phyloP scores from a whole-genome alignment of 2,888 invertebrate species.

The Macroteleia sp. region DNA sequence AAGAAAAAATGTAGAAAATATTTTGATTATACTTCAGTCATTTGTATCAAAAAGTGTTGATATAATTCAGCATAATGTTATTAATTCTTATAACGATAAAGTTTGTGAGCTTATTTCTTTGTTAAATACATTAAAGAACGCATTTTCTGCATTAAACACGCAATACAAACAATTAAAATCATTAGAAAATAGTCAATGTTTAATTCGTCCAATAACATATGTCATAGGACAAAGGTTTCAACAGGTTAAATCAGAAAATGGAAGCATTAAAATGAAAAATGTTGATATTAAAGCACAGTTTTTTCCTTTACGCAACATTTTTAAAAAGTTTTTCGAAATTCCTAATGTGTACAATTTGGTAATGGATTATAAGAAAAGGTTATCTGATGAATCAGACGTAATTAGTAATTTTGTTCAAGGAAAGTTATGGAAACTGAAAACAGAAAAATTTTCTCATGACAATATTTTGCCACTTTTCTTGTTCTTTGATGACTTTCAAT shows the following conservation, averaged over 20 bases:
- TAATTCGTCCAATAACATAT: background rate
- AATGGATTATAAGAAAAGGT: background rate
- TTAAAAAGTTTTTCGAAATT: constrained; percentile 41
- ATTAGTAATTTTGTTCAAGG: background rate
- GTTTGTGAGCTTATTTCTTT: background rate
- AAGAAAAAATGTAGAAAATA: constrained; percentile 10
- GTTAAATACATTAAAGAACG: background rate
- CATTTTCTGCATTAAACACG: background rate
- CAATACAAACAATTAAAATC: background rate
- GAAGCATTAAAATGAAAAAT: background rate
- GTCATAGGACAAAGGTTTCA: background rate
- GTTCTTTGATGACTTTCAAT: background rate
- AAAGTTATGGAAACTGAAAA: background rate
- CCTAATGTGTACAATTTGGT: background rate
- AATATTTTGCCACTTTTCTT: background rate
- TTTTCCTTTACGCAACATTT: constrained; percentile 32
- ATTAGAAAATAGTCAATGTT: background rate
- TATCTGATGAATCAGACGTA: background rate
- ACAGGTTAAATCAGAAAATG: background rate
- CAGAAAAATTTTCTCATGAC: background rate
- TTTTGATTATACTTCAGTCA: background rate
- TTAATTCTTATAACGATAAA: background rate
- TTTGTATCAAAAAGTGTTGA: background rate
- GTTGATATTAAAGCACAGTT: constrained; percentile 6
- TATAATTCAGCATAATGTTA: background rate